Conservation (phyloP, 1,140 invertebrate species). For the Macrobrachium rosenbergii region DNA sequence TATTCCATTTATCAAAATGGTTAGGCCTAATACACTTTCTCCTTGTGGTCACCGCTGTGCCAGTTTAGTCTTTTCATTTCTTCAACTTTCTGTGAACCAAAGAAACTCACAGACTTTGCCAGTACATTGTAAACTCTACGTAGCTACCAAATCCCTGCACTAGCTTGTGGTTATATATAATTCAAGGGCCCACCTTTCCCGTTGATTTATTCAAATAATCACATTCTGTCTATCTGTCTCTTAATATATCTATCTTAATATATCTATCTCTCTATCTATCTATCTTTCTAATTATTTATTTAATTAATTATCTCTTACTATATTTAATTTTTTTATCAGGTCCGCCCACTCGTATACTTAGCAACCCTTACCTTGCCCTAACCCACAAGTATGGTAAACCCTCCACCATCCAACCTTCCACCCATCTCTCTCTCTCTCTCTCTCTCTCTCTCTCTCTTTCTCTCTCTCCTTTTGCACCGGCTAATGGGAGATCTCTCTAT, state of each 20-base stretch:
- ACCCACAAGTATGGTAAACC: too few species aligned
- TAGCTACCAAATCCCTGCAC: too few species aligned
- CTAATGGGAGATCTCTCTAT: not conserved
- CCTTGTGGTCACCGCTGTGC: too few species aligned
- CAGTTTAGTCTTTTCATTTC: too few species aligned
- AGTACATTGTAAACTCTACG: too few species aligned
- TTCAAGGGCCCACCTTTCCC: not conserved
- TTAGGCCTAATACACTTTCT: too few species aligned
- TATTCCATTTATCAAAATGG: too few species aligned
- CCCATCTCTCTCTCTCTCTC: not conserved
- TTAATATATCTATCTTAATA: not conserved
- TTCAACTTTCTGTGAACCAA: too few species aligned
- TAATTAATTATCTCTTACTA: not conserved
- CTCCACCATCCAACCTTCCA: not conserved
- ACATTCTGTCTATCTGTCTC: not conserved
- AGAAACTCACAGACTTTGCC: too few species aligned
- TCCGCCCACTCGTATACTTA: too few species aligned
- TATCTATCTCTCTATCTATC: not conserved
- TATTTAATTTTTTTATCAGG: not conserved
- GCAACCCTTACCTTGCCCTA: not conserved
- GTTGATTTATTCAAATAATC: too few species aligned
- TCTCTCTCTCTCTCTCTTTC: constrained; percentile 14
- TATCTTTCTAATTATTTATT: not conserved
- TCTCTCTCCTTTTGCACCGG: not conserved
- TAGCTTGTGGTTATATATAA: too few species aligned